Base-by-base conservation (phyloP, 2,888 invertebrate genomes). In the Cosmorhoe ocellata region DNA sequence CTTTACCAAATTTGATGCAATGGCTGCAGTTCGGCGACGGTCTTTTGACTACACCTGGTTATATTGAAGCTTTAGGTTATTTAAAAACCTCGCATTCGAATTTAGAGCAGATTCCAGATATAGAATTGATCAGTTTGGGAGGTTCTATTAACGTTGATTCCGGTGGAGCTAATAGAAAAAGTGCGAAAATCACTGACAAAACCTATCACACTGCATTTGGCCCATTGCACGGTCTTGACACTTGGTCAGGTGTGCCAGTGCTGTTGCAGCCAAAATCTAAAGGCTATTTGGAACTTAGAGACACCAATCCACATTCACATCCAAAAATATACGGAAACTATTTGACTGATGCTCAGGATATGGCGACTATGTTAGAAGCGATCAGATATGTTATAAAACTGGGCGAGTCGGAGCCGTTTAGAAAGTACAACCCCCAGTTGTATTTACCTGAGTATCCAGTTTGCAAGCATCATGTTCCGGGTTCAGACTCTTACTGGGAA, bases 261-360 rank as follows among this genome's bases (percentile, higher is more conserved):
- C 83, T 96, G 10, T 91, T 95, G 42, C 92, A 94, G 63, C 96
- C 97, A 0, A 92, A 92, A 73, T 96, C 96, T 3, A 90, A 91
- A 51, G 96, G 97, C 0, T 91, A 91, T 6, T 71, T 97, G 0
- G 92, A 91, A 71, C 89, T 98, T 0, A 92, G 92, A 62, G 94
- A 94, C 26, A 92, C 91, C n/a, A 92, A 96, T 81, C 96, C 97
- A 0, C 91, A 92, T 42, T 93, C 94, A 1, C 92, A 93, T 67
- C 97, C 98, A 0, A 90, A 93, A 52, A 91, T 98, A 49, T 93
- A 95, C 65, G 94, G 96, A 0, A 95, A 97, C 64, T 97, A 97
- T 71, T 92, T 97, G 50, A 90, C 92, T 0, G 92, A 96, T 69
- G 91, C 92, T 9, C 87, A 91, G 47, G 91, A 96, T 64, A 74